Conservation (phyloP, 1,140 invertebrate species). For the Lepidurus couesii region DNA sequence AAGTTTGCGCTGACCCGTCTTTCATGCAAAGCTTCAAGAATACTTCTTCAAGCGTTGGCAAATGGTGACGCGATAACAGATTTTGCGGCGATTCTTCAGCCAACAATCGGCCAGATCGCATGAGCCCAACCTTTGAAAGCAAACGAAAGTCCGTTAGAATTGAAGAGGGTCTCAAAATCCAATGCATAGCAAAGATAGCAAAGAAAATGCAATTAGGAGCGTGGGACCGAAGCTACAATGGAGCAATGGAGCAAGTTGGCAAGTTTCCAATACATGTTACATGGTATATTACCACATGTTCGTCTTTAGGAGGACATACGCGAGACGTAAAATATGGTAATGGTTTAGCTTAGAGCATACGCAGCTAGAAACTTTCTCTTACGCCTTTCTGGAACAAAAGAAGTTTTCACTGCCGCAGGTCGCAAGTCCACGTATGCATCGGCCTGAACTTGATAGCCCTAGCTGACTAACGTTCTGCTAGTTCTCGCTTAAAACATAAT, state of each 20-base stretch:
- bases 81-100: constrained; percentile 86
- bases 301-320: not conserved
- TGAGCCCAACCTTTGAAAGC: constrained; percentile 73
- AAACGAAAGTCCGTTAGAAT: constrained; percentile 10
- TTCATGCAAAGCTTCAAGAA: constrained; percentile 84
- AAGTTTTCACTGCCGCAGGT: constrained; percentile 9
- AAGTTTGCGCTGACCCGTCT: constrained; percentile 37
- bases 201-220: not conserved
- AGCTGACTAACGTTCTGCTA: not conserved
- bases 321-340: constrained; percentile 11
- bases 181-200: not conserved
- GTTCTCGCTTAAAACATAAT: too few relatives aligned
- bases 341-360: not conserved
- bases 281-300: not conserved
- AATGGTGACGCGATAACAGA: constrained; percentile 73
- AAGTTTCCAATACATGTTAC: not conserved
- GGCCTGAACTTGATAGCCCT: constrained; percentile 1
- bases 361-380: constrained; percentile 5
- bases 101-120: constrained; percentile 82
- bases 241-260: not conserved
- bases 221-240: not conserved
- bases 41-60: constrained; percentile 81
- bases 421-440: not conserved
- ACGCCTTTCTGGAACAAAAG: not conserved
- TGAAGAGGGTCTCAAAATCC: not conserved